Evolutionary conservation across 2,888 invertebrate species (phyloP).

Genomic region (Lacanobia wlatinum): DNA sequence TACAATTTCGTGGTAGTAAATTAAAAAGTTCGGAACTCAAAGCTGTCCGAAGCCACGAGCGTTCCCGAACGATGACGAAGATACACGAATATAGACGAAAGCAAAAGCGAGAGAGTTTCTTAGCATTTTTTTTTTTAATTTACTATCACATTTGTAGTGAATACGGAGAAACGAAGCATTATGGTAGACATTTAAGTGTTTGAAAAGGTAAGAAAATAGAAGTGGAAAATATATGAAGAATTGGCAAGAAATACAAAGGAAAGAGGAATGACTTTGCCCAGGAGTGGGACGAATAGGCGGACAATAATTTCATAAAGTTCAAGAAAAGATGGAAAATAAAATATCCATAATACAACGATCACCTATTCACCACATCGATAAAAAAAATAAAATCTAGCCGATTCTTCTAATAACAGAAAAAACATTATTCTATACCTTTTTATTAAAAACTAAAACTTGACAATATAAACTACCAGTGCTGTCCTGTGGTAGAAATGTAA

Average conservation of each 20-base stretch:
- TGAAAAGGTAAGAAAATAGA: background rate
- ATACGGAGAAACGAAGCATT: conserved; percentile 14
- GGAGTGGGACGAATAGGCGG: conserved; percentile 17
- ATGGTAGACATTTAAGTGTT: background rate
- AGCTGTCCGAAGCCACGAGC: conserved; percentile 17
- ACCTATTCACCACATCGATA: conserved; percentile 18
- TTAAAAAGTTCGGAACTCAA: conserved; percentile 45
- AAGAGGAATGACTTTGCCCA: conserved; percentile 1
- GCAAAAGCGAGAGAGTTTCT: conserved; percentile 27
- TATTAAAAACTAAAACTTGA: conserved; percentile 43
- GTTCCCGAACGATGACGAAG: conserved; percentile 30
- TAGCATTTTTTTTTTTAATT: conserved; percentile 38
- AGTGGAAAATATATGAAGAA: background rate
- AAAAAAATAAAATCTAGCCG: conserved; percentile 52
- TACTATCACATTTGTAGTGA: conserved; percentile 55
- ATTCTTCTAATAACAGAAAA: conserved; percentile 55
- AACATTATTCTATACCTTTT: conserved; percentile 41
- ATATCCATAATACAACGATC: conserved; percentile 9
- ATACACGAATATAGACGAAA: conserved; percentile 37
- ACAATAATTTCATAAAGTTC: background rate
- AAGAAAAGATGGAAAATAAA: background rate
- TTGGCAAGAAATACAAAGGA: background rate
- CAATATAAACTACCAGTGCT: conserved; percentile 29
- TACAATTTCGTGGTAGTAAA: conserved; percentile 63
- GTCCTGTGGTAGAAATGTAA: conserved; percentile 4